Conservation (phyloP, 2,797 vertebrate genomes). For the Harpagifer antarcticus region DNA sequence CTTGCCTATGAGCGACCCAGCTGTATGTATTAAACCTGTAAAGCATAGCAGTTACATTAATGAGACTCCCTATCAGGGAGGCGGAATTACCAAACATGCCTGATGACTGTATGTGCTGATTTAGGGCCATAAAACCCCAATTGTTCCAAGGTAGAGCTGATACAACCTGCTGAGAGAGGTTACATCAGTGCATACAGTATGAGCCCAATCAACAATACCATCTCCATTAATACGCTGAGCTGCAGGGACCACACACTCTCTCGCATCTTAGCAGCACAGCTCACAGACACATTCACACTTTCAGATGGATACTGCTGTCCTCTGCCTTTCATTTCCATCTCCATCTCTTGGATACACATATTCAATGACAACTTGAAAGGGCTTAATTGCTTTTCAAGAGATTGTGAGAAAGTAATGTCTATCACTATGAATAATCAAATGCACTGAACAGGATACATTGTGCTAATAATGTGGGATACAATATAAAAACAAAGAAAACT, state of each 20-base stretch:
- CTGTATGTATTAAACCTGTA: constrained; percentile 59
- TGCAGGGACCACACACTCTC: constrained; percentile 2
- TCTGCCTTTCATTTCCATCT: constrained; percentile 46
- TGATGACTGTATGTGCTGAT: constrained; percentile 34
- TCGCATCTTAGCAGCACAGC: constrained; percentile 17
- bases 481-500: background rate
- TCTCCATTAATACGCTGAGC: constrained; percentile 58
- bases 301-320: constrained; percentile 27
- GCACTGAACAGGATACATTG: constrained; percentile 25
- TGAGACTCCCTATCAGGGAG: constrained; percentile 49
- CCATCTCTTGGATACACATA: constrained; percentile 60
- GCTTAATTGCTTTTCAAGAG: constrained; percentile 69
- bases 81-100: constrained; percentile 47
- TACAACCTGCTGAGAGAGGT: constrained; percentile 57
- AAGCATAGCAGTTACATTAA: constrained; percentile 56
- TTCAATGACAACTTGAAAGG: constrained; percentile 71
- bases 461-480: constrained; percentile 14
- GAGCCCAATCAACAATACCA: constrained; percentile 61
- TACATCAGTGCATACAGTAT: constrained; percentile 55
- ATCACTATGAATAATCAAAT: constrained; percentile 64
- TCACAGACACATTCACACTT: constrained; percentile 30
- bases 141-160: constrained; percentile 46
- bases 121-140: constrained; percentile 36
- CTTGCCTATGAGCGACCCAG: constrained; percentile 59
- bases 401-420: constrained; percentile 54